Conservation (phyloP, 2,888 invertebrate genomes). For the Tipula confusa region DNA sequence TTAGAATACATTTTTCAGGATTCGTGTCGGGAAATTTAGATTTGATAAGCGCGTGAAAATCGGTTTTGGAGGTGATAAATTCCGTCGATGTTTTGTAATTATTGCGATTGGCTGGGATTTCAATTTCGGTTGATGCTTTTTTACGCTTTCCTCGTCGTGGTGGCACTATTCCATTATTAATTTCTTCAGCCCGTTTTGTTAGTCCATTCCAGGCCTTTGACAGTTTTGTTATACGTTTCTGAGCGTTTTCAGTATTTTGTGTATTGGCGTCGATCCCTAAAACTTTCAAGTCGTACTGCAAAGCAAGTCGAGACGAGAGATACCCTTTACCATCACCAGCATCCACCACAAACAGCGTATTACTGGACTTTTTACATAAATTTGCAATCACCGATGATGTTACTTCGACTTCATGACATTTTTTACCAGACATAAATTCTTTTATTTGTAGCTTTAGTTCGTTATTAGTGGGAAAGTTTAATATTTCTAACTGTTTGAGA, state of each 20-base stretch:
- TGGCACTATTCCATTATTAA: conserved; percentile 47
- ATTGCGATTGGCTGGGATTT: conserved; percentile 34
- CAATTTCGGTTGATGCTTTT: background rate
- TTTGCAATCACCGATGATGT: conserved; percentile 59
- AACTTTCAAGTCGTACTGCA: conserved; percentile 66
- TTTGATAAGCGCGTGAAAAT: conserved; percentile 53
- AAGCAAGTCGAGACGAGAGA: conserved; percentile 67
- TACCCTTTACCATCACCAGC: conserved; percentile 89
- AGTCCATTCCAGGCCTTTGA: conserved; percentile 57
- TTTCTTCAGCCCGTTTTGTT: conserved; percentile 52
- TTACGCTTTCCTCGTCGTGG: conserved; percentile 40
- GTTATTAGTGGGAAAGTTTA: conserved; percentile 37
- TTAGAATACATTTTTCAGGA: conserved; percentile 52
- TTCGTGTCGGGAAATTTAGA: conserved; percentile 51
- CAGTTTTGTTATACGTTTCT: conserved; percentile 44
- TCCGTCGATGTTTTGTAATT: conserved; percentile 59
- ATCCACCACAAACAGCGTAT: conserved; percentile 60
- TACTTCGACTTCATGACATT: conserved; percentile 72
- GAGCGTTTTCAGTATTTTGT: conserved; percentile 63
- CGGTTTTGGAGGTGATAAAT: conserved; percentile 58
- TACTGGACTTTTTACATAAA: conserved; percentile 45
- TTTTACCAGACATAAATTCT: conserved; percentile 76
- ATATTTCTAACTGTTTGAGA: conserved; percentile 43
- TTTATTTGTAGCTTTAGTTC: conserved; percentile 52
- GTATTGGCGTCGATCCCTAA: conserved; percentile 76